A percentile compares a stretch with the other conserved stretches of the same genome.
These are phyloP conservation scores for Physeter macrocephalus DNA, from an alignment of 2,113 vertebrate species.

Conservation along the genomic window DNA sequence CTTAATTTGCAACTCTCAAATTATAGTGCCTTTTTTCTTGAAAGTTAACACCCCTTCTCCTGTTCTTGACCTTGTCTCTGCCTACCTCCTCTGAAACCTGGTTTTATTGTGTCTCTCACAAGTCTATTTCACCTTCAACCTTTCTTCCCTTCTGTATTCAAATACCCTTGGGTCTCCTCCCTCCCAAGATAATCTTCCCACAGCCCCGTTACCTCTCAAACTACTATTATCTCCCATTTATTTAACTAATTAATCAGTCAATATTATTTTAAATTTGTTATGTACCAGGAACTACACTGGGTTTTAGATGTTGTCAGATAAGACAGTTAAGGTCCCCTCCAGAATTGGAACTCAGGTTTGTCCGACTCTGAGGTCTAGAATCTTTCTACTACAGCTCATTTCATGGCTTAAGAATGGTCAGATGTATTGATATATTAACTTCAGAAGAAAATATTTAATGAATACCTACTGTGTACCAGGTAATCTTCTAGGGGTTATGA, in stretches of 20 bases:
- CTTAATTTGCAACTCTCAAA: not conserved
- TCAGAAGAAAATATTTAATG: not conserved
- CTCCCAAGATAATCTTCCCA: not conserved
- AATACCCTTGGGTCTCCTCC: not conserved
- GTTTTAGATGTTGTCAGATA: not conserved
- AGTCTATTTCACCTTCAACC: not conserved
- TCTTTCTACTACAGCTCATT: not conserved
- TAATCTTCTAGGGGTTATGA: not conserved
- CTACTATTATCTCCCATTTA: not conserved
- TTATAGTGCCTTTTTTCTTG: not conserved
- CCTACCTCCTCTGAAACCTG: not conserved
- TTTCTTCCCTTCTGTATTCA: not conserved
- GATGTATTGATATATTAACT: not conserved
- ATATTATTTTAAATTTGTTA: not conserved
- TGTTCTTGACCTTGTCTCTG: not conserved
- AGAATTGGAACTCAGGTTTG: not conserved
- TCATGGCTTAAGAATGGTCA: not conserved
- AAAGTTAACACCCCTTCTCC: not conserved
- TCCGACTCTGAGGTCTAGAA: not conserved
- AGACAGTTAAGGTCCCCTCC: not conserved
- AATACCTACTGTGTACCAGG: not conserved
- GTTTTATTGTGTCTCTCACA: not conserved
- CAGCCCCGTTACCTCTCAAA: not conserved
- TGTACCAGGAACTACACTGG: not conserved
- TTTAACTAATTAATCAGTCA: not conserved